Percentiles rank a stretch among this genome's conserved stretches.
phyloP scores from a whole-genome alignment of 2,113 vertebrate species.

The Ceratotherium simum region DNA sequence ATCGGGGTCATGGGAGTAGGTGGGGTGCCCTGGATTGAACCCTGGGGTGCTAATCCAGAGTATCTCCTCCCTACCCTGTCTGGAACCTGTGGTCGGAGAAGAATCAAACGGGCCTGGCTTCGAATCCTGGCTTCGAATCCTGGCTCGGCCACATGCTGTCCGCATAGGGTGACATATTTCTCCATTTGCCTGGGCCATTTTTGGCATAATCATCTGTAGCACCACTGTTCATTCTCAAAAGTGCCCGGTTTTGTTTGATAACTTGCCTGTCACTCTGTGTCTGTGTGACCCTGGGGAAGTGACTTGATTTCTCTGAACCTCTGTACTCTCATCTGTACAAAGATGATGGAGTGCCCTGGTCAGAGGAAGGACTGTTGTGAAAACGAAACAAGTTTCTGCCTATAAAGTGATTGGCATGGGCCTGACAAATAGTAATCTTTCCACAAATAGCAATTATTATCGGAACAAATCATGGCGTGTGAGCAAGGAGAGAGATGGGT shows the following conservation, averaged over 20 bases:
- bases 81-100: not conserved
- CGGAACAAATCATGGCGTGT: not conserved
- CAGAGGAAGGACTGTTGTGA: not conserved
- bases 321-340: not conserved
- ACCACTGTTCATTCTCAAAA: not conserved
- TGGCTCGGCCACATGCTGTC: not conserved
- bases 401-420: not conserved
- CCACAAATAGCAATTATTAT: not conserved
- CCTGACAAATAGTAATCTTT: not conserved
- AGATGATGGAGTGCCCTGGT: no score
- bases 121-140: not conserved
- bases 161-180: not conserved
- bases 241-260: not conserved
- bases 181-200: not conserved
- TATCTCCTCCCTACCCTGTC: not conserved
- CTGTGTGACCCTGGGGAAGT: not conserved
- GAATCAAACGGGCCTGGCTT: not conserved
- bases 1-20: not conserved
- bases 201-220: rapidly evolving
- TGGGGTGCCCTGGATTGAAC: not conserved
- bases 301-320: not conserved
- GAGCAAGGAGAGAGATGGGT: not conserved
- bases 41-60: not conserved
- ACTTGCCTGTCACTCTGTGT: not conserved
- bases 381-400: not conserved